These are phyloP conservation scores for Drosophila ezoana DNA, from an alignment of 2,888 invertebrate species.

Conservation along the genomic window DNA sequence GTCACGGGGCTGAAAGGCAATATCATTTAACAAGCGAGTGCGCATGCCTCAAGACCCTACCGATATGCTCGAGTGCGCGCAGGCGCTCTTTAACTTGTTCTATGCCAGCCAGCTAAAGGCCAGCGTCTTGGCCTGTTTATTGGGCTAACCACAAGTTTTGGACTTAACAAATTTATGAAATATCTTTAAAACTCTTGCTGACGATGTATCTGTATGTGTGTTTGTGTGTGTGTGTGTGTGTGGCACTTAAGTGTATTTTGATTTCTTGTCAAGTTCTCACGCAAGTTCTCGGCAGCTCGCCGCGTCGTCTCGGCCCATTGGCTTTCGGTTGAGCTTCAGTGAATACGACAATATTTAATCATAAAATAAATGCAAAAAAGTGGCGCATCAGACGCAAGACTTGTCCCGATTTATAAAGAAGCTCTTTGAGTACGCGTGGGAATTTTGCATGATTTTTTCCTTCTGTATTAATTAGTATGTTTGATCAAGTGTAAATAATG, in stretches of 20 bases:
- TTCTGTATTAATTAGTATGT: slow-evolving; percentile 58
- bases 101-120: background rate
- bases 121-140: slow-evolving; percentile 18
- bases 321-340: slow-evolving; percentile 65
- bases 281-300: slow-evolving; percentile 33
- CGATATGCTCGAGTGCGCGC: slow-evolving; percentile 33
- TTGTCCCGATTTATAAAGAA: slow-evolving; percentile 54
- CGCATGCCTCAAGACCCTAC: slow-evolving; percentile 9
- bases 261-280: slow-evolving; percentile 63
- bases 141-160: slow-evolving; percentile 42
- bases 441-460: slow-evolving; percentile 44
- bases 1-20: slow-evolving; percentile 8
- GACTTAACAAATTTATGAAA: slow-evolving; percentile 51
- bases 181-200: slow-evolving; percentile 21
- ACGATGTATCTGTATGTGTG: background rate
- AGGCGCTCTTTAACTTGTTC: slow-evolving; percentile 13
- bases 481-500: slow-evolving; percentile 46
- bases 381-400: slow-evolving; percentile 25
- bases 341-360: slow-evolving; percentile 70
- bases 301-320: slow-evolving; percentile 58
- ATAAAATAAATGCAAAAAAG: slow-evolving; percentile 65
- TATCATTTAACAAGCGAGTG: slow-evolving; percentile 44
- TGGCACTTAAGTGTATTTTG: slow-evolving; percentile 45
- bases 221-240: slow-evolving; percentile 25
- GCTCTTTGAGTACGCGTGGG: slow-evolving; percentile 64